Evolutionary conservation across 2,113 vertebrate genomes (phyloP), one percentile per base, ranked within the genome.

Genomic region (Puma concolor): DNA sequence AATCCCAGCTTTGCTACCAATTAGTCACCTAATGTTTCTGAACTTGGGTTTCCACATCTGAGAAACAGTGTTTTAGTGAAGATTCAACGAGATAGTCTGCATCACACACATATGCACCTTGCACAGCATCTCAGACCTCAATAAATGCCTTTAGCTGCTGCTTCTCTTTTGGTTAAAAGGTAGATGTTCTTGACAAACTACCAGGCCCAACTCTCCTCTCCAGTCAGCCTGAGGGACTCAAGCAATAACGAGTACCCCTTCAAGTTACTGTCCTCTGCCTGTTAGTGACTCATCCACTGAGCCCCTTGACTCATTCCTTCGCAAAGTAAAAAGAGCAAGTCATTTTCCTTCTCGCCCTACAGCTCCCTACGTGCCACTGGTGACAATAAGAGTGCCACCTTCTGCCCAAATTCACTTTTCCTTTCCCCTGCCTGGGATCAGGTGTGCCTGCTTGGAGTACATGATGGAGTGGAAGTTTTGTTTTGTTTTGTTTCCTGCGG

Each of bases 81-180:
- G 50, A 52, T 6, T 36, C 1, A 4, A 4, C 7, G 17, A 82
- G 33, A 21, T 0, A 4, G 54, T 0, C 0, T 16, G 9, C 14
- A 0, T 27, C 77, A n/a, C 3, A n/a, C 52, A 69, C 69, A 3
- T 1, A 7, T 25, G 16, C 5, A 52, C 2, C 21, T 38, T 6
- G 1, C 8, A 38, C 36, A 4, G 9, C 4, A 3, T 36, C 74
- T 66, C 50, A 31, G 36, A 29, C 15, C 60, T 90, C 25, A 11
- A 14, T 2, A 64, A 44, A 29, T 10, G 23, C 50, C 74, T 93
- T 29, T 3, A 31, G 36, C 7, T 33, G 9, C n/a, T n/a, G 50
- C 77, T 80, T 74, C 66, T 1, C 25, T 80, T 31, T 82, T 29
- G 1, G n/a, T 13, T 54, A 57, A 74, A 72, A 81, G 67, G 1